A percentile compares a stretch with the other conserved stretches of the same genome.
Conservation (phyloP, 2,888 invertebrate species). For the Tanytarsus gracilentus region DNA sequence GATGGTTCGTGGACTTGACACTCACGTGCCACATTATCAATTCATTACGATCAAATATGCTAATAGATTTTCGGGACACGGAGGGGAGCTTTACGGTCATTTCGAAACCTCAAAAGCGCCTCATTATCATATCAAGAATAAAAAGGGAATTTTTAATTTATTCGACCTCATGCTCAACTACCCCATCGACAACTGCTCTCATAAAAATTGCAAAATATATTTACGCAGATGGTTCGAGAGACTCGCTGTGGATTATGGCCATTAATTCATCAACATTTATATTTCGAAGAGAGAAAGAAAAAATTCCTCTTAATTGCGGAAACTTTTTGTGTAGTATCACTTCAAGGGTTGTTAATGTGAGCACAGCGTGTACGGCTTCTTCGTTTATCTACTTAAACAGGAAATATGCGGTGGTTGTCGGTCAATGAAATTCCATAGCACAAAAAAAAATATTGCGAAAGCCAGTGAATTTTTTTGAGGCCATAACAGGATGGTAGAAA, state of each 20-base stretch:
- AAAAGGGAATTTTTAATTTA: constrained; percentile 14
- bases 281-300: too few species aligned
- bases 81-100: background rate
- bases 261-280: background rate
- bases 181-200: background rate
- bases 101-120: background rate
- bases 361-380: too few species aligned
- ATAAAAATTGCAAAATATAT: constrained; percentile 14
- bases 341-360: too few species aligned
- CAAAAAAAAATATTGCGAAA: too few species aligned
- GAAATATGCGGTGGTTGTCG: too few species aligned
- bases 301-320: background rate
- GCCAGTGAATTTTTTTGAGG: too few species aligned
- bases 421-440: too few species aligned
- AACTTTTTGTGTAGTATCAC: too few species aligned
- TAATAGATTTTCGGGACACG: constrained; percentile 7
- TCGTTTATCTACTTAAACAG: too few species aligned
- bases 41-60: constrained; percentile 27
- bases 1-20: background rate
- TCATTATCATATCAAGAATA: constrained; percentile 28
- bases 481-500: too few species aligned
- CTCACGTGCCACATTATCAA: constrained; percentile 29
- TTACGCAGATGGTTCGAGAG: constrained; percentile 3
- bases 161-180: background rate
- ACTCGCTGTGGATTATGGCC: background rate